Evolutionary conservation across 2,797 vertebrate genomes (phyloP).

Genomic region (Clarias laeviceps): DNA sequence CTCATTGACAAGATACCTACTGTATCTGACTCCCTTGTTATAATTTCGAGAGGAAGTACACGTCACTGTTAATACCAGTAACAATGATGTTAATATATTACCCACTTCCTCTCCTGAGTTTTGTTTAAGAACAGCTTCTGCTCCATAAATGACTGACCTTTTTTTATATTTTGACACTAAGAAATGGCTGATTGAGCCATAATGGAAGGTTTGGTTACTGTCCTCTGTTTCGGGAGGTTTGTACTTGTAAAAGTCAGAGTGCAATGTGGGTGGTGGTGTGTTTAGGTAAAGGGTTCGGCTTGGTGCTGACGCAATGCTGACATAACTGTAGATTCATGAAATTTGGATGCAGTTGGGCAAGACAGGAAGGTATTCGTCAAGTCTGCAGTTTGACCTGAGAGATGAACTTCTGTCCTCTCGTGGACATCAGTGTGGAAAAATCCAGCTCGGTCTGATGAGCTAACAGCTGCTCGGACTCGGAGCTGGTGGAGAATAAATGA

Average conservation of each 20-base stretch:
- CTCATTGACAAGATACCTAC: not conserved
- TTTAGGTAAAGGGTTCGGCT: constrained; percentile 54
- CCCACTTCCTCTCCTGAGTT: constrained; percentile 33
- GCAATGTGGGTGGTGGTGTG: constrained; percentile 60
- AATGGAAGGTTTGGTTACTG: constrained; percentile 34
- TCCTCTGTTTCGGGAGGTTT: constrained; percentile 40
- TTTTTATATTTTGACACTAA: not conserved
- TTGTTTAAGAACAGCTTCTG: constrained; percentile 17
- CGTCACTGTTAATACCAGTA: constrained; percentile 19
- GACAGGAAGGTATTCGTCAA: not conserved
- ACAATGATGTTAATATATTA: constrained; percentile 3
- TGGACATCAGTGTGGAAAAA: not conserved
- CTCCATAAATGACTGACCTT: not conserved
- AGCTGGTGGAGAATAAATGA: not conserved
- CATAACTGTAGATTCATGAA: constrained; percentile 1
- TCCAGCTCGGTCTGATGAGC: not conserved
- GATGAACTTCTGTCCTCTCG: not conserved
- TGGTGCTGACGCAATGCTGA: not conserved
- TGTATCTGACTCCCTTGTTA: not conserved
- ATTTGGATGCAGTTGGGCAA: constrained; percentile 20
- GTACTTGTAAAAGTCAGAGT: constrained; percentile 54
- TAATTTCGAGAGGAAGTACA: constrained; percentile 15
- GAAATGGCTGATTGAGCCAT: constrained; percentile 28
- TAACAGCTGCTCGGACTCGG: not conserved
- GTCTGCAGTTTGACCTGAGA: not conserved